Evolutionary conservation across 2,113 vertebrate species (phyloP), one percentile per base, ranked within the genome.

Genomic region (Poecile atricapillus): DNA sequence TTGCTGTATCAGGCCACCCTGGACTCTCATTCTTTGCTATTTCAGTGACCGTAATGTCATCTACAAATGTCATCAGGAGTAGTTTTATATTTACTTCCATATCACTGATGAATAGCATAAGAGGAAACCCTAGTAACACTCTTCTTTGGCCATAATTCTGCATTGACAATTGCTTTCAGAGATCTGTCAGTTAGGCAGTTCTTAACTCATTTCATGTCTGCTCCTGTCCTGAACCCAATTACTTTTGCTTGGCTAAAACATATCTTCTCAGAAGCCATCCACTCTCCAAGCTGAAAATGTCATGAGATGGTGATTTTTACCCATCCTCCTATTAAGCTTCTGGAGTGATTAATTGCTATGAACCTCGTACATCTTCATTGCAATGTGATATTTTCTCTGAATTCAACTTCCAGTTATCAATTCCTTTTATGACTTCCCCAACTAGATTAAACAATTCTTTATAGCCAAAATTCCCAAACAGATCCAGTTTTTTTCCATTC

Each of bases 121-220:
- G 46, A 64, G 52, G 53, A 93, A 80, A 43, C 18, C 87, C 35
- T 15, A 90, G 79, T 77, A 92, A 86, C 79, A 89, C 90, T 94
- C 68, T 43, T 70, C 63, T 95, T 90, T 14, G 5, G 73, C 53
- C 88, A 94, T 94, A 94, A 91, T 93, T 93, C 82, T 91, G 78
- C 92, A 96, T 82, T 89, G 91, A 84, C 94, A 94, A 92, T 82
- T 94, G 87, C 73, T 94, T 95, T 89, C 88, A 95, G 73, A 87
- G 64, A 83, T 56, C 89, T 94, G 89, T 90, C 91, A 91, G 60
- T 91, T 88, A 95, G 59, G 43, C 89, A 94, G 77, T 89, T 82
- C 95, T 94, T 96, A 96, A 96, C 77, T 92, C 77, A 94, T 78
- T 95, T 96, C 89, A 68, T 87, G 91, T 97, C 94, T 92, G 47